A percentile compares a stretch with the other conserved stretches of the same genome.
Conservation (phyloP, 2,113 vertebrate genomes). For the Dromiciops gliroides region DNA sequence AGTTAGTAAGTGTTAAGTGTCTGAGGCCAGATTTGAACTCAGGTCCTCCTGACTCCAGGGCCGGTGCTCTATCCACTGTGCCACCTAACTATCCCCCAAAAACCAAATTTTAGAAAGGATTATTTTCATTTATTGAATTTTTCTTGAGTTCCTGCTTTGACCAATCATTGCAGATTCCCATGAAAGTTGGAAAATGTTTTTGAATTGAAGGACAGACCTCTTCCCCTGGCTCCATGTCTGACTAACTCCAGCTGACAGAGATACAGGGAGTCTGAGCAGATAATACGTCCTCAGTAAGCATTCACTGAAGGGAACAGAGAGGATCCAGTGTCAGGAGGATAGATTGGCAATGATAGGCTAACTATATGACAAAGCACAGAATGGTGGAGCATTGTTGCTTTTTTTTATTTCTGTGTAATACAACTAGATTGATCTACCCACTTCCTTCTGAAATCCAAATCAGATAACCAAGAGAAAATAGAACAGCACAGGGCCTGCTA, state of each 20-base stretch:
- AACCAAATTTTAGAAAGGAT: background rate
- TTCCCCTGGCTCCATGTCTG: background rate
- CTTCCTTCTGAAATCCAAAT: background rate
- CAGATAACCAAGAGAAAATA: background rate
- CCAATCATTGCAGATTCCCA: background rate
- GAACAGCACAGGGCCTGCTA: background rate
- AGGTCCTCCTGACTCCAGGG: too few relatives aligned
- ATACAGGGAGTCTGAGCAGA: background rate
- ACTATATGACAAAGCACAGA: background rate
- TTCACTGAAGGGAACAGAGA: slow-evolving; percentile 8
- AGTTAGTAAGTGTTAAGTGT: too few relatives aligned
- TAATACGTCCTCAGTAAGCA: background rate
- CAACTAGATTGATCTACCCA: background rate
- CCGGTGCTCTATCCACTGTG: too few relatives aligned
- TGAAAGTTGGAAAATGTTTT: background rate
- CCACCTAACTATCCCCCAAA: too few relatives aligned
- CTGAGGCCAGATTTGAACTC: too few relatives aligned
- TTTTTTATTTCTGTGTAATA: background rate
- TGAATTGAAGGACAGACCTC: background rate
- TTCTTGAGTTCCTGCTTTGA: background rate
- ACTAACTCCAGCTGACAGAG: background rate
- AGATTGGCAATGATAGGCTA: background rate
- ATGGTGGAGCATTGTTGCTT: background rate
- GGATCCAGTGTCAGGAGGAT: background rate
- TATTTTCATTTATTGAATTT: background rate